Conservation (phyloP, 2,888 invertebrate species). For the Euzetes globulus region DNA sequence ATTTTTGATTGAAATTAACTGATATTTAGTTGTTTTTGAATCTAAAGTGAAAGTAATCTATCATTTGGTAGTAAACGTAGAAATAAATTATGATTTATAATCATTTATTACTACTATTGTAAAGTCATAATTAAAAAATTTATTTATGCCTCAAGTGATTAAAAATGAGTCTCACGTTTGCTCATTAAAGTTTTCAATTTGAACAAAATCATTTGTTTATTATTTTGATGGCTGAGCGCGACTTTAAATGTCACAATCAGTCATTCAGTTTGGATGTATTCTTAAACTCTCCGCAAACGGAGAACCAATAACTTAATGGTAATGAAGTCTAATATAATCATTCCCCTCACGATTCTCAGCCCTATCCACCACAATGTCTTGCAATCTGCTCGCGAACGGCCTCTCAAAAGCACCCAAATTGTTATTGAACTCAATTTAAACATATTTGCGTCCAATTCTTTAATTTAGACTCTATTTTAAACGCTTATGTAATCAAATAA, state of each 20-base stretch:
- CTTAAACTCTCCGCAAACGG: neutral
- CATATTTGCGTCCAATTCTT: neutral
- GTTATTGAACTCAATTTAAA: neutral
- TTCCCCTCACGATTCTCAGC: neutral
- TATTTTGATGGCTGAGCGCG: conserved; percentile 2
- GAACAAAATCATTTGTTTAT: neutral
- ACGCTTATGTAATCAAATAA: no score
- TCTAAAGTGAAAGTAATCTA: conserved; percentile 14
- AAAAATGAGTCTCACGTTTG: conserved; percentile 18
- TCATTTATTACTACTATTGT: conserved; percentile 7
- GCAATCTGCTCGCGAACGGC: neutral
- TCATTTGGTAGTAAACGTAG: conserved; percentile 4
- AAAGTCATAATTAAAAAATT: conserved; percentile 11
- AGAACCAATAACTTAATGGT: neutral
- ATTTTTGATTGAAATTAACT: neutral
- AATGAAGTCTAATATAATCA: neutral
- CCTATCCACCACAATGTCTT: neutral
- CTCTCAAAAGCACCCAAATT: neutral
- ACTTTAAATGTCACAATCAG: conserved; percentile 22
- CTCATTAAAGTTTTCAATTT: neutral
- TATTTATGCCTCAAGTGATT: conserved; percentile 9
- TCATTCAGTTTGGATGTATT: neutral
- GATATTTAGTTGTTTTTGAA: neutral
- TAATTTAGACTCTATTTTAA: neutral
- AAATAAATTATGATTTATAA: conserved; percentile 20